Conservation (phyloP, 2,113 vertebrate genomes). For the Sclerurus mexicanus region DNA sequence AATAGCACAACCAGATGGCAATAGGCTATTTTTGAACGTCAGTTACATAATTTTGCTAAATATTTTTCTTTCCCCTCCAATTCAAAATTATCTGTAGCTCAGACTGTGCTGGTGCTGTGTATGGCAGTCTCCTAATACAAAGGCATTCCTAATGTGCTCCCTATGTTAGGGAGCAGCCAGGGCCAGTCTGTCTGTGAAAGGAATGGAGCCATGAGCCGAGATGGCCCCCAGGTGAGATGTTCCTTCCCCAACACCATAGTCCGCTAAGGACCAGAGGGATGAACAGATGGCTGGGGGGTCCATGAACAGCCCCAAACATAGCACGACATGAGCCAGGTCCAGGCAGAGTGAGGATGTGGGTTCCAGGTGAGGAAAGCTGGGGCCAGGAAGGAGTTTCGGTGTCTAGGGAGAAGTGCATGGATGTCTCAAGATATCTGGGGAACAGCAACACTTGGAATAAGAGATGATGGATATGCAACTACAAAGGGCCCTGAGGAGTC, state of each 20-base stretch:
- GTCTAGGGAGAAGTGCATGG: not conserved
- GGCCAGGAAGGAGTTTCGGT: not conserved
- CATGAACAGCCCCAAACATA: not conserved
- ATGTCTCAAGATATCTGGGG: rapidly evolving
- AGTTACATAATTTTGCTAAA: slow-evolving; percentile 56
- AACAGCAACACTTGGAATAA: not conserved
- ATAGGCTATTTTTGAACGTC: slow-evolving; percentile 41
- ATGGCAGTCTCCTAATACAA: not conserved
- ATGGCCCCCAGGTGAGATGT: not conserved
- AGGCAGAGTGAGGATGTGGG: not conserved
- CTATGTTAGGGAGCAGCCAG: not conserved
- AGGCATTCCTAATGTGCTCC: not conserved
- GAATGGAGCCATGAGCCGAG: rapidly evolving
- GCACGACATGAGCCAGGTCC: not conserved
- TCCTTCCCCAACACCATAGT: rapidly evolving
- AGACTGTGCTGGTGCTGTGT: not conserved
- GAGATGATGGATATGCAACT: not conserved
- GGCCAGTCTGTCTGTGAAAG: not conserved
- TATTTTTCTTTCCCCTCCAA: slow-evolving; percentile 37
- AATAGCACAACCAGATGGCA: slow-evolving; percentile 61
- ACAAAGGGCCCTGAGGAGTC: not conserved
- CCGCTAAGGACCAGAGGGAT: not conserved
- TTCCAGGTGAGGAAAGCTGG: not conserved
- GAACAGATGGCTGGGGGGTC: not conserved
- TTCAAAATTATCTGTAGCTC: not conserved